A percentile compares a stretch with the other conserved stretches of the same genome.
Conservation (phyloP, 2,113 vertebrate genomes). For the Tragelaphus imberbis region DNA sequence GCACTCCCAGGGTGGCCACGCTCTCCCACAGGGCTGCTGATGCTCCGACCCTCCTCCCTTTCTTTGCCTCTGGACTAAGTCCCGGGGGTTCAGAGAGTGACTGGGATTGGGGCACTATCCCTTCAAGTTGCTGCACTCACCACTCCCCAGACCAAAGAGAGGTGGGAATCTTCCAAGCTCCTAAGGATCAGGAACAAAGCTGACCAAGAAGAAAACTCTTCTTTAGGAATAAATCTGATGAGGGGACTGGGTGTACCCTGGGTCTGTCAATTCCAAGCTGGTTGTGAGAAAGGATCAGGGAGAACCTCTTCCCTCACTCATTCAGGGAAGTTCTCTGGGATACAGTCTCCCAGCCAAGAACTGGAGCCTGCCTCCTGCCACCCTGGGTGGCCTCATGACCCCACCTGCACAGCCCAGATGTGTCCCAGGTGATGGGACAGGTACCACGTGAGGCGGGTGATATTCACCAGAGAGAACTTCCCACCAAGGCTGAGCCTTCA, state of each 20-base stretch:
- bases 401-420: background rate
- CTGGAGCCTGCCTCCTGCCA: background rate
- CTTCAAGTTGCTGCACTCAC: background rate
- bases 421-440: background rate
- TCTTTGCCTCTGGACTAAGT: background rate
- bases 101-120: background rate
- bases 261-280: background rate
- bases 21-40: background rate
- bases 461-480: background rate
- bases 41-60: background rate
- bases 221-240: background rate
- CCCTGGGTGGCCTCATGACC: background rate
- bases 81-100: rapidly evolving
- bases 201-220: background rate
- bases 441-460: rapidly evolving
- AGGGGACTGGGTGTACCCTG: background rate
- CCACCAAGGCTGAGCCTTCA: background rate
- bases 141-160: background rate
- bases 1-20: background rate
- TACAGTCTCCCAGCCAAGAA: background rate
- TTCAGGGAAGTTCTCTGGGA: background rate
- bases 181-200: background rate
- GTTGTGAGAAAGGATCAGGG: background rate
- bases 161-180: background rate
- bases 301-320: background rate